Conservation (phyloP, 2,888 invertebrate genomes). For the Phyllotreta cruciferae region DNA sequence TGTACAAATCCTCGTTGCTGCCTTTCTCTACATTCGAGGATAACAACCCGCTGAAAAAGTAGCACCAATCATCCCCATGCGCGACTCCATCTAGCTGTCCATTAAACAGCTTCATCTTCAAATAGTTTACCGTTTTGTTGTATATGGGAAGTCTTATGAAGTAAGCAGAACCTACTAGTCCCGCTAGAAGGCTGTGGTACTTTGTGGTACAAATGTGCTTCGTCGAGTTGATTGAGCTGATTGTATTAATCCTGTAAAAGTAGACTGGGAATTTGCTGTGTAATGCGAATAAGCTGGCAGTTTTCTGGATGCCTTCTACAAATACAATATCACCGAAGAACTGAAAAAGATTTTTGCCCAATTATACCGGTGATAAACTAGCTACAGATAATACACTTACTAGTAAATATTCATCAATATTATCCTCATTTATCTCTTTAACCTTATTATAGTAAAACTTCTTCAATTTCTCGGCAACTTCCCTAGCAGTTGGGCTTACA, state of each 20-base stretch:
- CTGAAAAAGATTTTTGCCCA: too few species aligned
- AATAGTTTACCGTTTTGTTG: too few species aligned
- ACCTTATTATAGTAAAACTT: slow-evolving; percentile 61
- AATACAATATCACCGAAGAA: too few species aligned
- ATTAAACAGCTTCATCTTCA: too few species aligned
- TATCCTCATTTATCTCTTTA: slow-evolving; percentile 53
- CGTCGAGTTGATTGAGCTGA: too few species aligned
- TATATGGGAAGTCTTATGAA: background rate
- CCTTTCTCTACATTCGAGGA: slow-evolving; percentile 37
- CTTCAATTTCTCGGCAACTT: slow-evolving; percentile 57
- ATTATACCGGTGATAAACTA: too few species aligned
- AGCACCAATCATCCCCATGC: slow-evolving; percentile 54
- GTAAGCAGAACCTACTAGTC: too few species aligned
- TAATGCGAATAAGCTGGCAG: background rate
- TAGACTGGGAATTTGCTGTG: too few species aligned
- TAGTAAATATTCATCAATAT: slow-evolving; percentile 54
- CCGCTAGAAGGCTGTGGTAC: too few species aligned
- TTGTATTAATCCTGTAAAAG: too few species aligned
- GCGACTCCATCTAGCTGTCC: slow-evolving; percentile 48
- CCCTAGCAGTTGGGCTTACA: slow-evolving; percentile 44
- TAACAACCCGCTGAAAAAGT: slow-evolving; percentile 48
- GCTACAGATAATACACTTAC: too few species aligned
- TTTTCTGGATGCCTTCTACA: slow-evolving; percentile 4
- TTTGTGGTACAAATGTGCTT: too few species aligned
- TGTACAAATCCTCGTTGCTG: slow-evolving; percentile 47